Percentiles rank a stretch among this genome's conserved stretches.
Evolutionary conservation across 1,140 invertebrate species (phyloP).

Genomic region (Chrysomallon squamiferum): DNA sequence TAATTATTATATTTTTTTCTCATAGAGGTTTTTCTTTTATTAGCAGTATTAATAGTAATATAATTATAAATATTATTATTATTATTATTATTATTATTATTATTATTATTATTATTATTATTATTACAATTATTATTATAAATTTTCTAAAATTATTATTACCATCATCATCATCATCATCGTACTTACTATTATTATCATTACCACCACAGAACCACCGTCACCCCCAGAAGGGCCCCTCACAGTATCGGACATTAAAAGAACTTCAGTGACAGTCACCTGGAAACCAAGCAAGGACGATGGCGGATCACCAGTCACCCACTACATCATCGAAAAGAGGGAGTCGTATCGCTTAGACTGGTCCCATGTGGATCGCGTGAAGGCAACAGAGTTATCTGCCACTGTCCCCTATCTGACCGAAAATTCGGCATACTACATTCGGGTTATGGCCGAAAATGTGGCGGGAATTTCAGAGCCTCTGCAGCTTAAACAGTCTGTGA

Average conservation of each 20-base stretch:
- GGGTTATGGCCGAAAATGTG: constrained; percentile 58
- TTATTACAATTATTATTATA: background rate
- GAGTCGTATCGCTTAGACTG: constrained; percentile 53
- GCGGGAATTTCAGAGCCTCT: constrained; percentile 65
- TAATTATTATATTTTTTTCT: background rate
- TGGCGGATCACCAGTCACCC: constrained; percentile 93
- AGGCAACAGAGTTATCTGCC: constrained; percentile 13
- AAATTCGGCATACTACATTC: constrained; percentile 71
- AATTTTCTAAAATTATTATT: background rate
- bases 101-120: background rate
- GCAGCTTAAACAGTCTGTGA: constrained; percentile 72
- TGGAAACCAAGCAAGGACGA: constrained; percentile 91
- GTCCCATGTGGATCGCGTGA: constrained; percentile 43
- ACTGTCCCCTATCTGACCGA: constrained; percentile 68
- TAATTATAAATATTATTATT: background rate
- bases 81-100: background rate
- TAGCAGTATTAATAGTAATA: background rate
- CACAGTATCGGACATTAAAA: constrained; percentile 90
- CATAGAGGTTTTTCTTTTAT: constrained; percentile 47
- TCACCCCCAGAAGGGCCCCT: constrained; percentile 88
- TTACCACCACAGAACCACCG: constrained; percentile 80
- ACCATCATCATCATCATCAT: background rate
- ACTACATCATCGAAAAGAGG: constrained; percentile 92
- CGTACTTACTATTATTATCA: background rate
- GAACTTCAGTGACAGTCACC: constrained; percentile 90